These are phyloP conservation scores for Xestia xanthographa DNA, from an alignment of 2,888 invertebrate species.

Conservation along the genomic window DNA sequence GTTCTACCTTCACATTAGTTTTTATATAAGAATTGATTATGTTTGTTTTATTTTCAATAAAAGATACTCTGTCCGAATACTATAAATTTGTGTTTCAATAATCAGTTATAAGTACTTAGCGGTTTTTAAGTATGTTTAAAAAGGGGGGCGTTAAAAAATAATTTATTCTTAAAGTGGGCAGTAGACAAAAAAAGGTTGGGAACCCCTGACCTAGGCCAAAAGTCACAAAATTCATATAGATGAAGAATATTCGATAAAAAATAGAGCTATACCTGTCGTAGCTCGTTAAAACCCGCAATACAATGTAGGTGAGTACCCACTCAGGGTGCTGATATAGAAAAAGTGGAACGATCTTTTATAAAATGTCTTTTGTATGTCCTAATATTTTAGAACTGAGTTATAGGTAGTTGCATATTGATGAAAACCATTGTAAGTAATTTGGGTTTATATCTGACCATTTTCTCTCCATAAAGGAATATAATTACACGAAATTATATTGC, in stretches of 20 bases:
- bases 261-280: background rate
- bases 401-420: background rate
- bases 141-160: too few relatives aligned
- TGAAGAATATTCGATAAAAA: background rate
- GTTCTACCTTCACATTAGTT: too few relatives aligned
- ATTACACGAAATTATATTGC: background rate
- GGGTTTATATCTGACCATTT: background rate
- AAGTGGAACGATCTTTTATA: constrained; percentile 9
- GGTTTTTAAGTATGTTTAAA: too few relatives aligned
- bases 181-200: too few relatives aligned
- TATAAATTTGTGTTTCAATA: too few relatives aligned
- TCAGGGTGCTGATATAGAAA: background rate
- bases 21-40: too few relatives aligned
- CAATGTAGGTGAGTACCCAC: background rate
- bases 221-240: background rate
- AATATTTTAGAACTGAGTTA: constrained; percentile 20
- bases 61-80: too few relatives aligned
- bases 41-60: too few relatives aligned
- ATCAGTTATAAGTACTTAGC: too few relatives aligned
- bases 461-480: background rate
- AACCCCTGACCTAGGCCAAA: too few relatives aligned
- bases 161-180: too few relatives aligned
- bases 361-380: constrained; percentile 7
- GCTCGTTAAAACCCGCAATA: constrained; percentile 8
- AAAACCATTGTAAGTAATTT: background rate